A percentile compares a stretch with the other conserved stretches of the same genome.
Conservation (phyloP, 2,888 invertebrate genomes). For the Cosmia trapezina region DNA sequence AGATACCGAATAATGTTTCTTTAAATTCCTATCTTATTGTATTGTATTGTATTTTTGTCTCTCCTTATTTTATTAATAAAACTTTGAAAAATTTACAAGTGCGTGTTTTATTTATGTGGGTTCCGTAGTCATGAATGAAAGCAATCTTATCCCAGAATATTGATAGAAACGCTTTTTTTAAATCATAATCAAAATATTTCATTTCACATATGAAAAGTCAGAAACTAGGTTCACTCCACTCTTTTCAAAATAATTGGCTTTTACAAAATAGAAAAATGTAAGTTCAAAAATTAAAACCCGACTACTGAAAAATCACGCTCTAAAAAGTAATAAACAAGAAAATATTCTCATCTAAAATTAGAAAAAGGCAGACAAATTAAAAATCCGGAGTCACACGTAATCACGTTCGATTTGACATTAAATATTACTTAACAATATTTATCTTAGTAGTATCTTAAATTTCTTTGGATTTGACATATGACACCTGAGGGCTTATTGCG, state of each 20-base stretch:
- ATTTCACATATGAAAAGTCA: background rate
- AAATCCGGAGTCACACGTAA: no score
- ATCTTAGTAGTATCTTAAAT: no score
- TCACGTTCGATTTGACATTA: no score
- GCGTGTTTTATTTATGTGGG: background rate
- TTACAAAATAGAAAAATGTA: background rate
- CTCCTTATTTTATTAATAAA: conserved; percentile 7
- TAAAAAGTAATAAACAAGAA: background rate
- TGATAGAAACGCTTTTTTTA: background rate
- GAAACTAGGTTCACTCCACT: background rate
- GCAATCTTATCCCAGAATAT: background rate
- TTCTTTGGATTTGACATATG: no score
- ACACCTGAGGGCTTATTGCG: no score
- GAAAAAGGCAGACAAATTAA: no score
- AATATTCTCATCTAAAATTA: no score
- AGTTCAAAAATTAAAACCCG: background rate
- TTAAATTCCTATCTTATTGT: conserved; percentile 35
- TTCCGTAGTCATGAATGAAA: background rate
- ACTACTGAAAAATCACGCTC: background rate
- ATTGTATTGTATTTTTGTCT: conserved; percentile 20
- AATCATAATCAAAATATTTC: background rate
- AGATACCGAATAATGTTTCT: conserved; percentile 28
- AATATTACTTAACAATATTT: no score
- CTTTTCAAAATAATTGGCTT: background rate
- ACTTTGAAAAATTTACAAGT: background rate